Evolutionary conservation across 2,113 vertebrate species (phyloP), one percentile per base, ranked within the genome.

Genomic region (Steatornis caripensis): DNA sequence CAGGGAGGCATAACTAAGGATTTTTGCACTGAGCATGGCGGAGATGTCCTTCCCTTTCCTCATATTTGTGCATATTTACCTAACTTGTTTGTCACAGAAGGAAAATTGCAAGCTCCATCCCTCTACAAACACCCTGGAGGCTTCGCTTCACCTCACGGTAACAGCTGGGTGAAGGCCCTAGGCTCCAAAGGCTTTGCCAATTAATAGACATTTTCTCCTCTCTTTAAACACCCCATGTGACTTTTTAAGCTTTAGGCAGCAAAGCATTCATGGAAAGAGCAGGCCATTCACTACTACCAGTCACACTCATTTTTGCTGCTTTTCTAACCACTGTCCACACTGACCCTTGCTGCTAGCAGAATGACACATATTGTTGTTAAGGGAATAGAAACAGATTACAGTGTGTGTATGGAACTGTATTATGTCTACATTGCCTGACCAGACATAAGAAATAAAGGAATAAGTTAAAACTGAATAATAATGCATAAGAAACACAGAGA

Each of bases 181-280:
- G 84, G 84, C 69, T 84, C 57, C 3, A 6, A 76, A 95, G 34
- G 26, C 72, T 91, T 84, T 89, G 45, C 61, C 92, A 91, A 65
- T 91, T 92, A 82, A 87, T n/a, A 71, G 74, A 24, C 65, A 39
- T 87, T 88, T 93, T 84, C 80, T 89, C 51, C 43, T 95, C 72
- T 91, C 69, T 87, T 92, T 87, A 79, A 84, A 91, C 20, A 75
- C 37, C 36, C 68, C 58, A 13, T 46, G 77, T 91, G 85, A 78
- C 76, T 91, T 93, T 70, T 82, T 80, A 77, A 87, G 92, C 81
- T 94, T 88, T 60, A 80, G 82, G 91, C 84, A 95, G 91, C 66
- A 89, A 83, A 62, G n/a, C 37, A 27, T 58, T 84, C 65, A 26
- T 55, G 68, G 84, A 43, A 84, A 72, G 58, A 91, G 66, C 78